These are phyloP conservation scores for Lithobates sylvaticus DNA, from an alignment of 2,797 vertebrate species.

Conservation along the genomic window DNA sequence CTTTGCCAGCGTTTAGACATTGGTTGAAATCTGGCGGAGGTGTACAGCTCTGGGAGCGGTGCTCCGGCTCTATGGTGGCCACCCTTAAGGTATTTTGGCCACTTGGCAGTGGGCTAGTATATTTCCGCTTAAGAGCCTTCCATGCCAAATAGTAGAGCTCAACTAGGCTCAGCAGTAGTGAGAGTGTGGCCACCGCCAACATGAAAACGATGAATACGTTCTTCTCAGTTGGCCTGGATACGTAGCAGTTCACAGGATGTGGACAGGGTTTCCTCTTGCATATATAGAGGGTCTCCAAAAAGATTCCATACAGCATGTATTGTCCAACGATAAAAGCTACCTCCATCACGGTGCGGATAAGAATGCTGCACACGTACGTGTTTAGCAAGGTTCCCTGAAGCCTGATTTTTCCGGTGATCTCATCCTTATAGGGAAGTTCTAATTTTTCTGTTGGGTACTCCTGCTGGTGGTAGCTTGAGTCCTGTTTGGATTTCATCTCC, in stretches of 20 bases:
- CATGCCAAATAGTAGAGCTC: conserved; percentile 93
- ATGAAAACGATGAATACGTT: conserved; percentile 98
- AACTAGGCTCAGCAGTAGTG: conserved; percentile 88
- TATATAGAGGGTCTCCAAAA: conserved; percentile 87
- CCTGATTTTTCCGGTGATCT: conserved; percentile 75
- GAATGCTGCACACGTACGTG: conserved; percentile 92
- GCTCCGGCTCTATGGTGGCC: conserved; percentile 64
- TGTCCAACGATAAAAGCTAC: conserved; percentile 93
- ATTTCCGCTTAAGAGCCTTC: conserved; percentile 81
- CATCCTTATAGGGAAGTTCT: conserved; percentile 72
- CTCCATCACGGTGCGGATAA: conserved; percentile 94
- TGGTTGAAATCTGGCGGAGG: conserved; percentile 92
- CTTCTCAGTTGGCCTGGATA: conserved; percentile 96
- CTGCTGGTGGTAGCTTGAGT: conserved; percentile 75
- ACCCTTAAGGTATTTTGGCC: conserved; percentile 48
- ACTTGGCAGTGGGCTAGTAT: conserved; percentile 61
- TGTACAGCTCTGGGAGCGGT: conserved; percentile 77
- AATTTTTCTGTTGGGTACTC: conserved; percentile 76
- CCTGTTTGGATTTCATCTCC: conserved; percentile 71
- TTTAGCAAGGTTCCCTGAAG: conserved; percentile 88
- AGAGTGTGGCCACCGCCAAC: conserved; percentile 90
- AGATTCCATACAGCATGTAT: conserved; percentile 93
- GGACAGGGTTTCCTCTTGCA: conserved; percentile 90
- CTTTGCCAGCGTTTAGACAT: conserved; percentile 77
- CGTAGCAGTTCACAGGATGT: conserved; percentile 94